phyloP scores from a whole-genome alignment of 1,140 invertebrate genomes.

The Bathynomus jamesi region DNA sequence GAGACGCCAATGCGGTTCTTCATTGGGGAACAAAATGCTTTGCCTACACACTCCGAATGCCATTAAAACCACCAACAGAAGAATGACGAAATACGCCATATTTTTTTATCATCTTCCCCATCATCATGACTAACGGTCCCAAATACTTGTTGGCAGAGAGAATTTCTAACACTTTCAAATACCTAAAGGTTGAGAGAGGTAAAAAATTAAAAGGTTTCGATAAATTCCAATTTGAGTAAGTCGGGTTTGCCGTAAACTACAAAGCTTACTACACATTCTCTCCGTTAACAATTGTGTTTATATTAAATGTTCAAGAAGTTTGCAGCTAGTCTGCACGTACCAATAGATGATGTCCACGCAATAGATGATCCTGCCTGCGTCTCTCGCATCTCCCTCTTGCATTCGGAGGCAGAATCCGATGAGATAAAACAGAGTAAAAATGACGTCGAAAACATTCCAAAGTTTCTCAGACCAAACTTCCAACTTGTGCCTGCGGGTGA shows the following conservation, averaged over 20 bases:
- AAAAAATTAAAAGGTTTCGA: no score
- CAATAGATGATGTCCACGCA: constrained; percentile 90
- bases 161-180: constrained; percentile 90
- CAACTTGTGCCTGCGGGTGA: constrained; percentile 56
- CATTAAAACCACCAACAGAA: constrained; percentile 89
- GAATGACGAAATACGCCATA: constrained; percentile 91
- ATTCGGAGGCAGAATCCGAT: constrained; percentile 69
- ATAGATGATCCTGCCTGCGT: constrained; percentile 76
- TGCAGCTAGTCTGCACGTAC: constrained; percentile 46
- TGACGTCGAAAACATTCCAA: constrained; percentile 84
- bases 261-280: no score
- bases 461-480: constrained; percentile 86
- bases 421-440: constrained; percentile 73
- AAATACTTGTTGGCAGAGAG: constrained; percentile 92
- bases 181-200: no score
- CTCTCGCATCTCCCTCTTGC: constrained; percentile 56
- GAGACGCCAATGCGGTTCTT: constrained; percentile 74
- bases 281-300: no score
- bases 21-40: constrained; percentile 81
- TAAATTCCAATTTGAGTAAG: no score
- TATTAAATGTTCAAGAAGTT: no score
- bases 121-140: constrained; percentile 92
- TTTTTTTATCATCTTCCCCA: constrained; percentile 97
- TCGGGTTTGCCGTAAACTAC: no score
- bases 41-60: constrained; percentile 92